phyloP scores from a whole-genome alignment of 2,888 invertebrate species.

The Zele albiditarsus region DNA sequence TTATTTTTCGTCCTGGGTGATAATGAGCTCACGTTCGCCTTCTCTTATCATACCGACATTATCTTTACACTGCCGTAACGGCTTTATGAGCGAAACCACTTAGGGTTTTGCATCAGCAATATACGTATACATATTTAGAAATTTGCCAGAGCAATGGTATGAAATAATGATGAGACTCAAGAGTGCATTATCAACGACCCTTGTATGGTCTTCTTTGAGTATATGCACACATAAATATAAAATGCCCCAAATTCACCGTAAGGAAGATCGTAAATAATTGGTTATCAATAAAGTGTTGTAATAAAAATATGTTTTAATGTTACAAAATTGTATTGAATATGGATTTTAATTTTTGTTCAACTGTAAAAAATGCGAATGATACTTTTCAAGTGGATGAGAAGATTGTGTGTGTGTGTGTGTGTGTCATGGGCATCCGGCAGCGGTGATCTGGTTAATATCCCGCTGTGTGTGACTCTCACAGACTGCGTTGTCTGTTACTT shows the following conservation, averaged over 20 bases:
- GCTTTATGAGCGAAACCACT: slow-evolving; percentile 72
- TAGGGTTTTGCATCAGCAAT: slow-evolving; percentile 61
- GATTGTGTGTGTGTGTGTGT: slow-evolving; percentile 39
- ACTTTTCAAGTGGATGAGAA: slow-evolving; percentile 61
- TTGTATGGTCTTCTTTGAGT: neutral
- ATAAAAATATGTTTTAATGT: no score
- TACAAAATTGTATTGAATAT: no score
- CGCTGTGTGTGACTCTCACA: slow-evolving; percentile 43
- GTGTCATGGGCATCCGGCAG: slow-evolving; percentile 65
- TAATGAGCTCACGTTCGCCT: neutral
- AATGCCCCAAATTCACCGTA: no score
- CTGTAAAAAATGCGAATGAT: neutral
- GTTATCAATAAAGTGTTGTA: no score
- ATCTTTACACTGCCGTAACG: slow-evolving; percentile 52
- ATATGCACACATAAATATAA: neutral
- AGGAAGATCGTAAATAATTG: no score
- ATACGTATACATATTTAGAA: slow-evolving; percentile 29
- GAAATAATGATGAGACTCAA: slow-evolving; percentile 63
- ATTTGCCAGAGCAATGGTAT: slow-evolving; percentile 51
- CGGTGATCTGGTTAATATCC: slow-evolving; percentile 69
- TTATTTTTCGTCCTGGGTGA: neutral
- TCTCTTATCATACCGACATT: slow-evolving; percentile 37
- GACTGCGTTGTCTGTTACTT: slow-evolving; percentile 46
- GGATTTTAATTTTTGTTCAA: no score
- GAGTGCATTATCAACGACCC: neutral